Evolutionary conservation across 23 tunicate genomes (phyloP).

Genomic region (Halocynthia aurantium): DNA sequence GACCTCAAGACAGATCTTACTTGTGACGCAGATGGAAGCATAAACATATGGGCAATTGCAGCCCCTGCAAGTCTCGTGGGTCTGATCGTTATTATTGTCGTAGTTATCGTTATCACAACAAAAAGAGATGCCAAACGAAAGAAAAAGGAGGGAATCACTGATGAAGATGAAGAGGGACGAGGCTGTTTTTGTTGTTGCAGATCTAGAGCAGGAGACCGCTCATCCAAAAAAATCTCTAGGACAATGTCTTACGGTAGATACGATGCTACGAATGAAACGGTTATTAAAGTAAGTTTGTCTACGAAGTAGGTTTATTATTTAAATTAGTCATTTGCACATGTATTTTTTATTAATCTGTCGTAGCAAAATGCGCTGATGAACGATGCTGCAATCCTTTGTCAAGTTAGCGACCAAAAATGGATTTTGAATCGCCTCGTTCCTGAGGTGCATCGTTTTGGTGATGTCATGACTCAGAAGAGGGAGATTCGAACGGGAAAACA

Average conservation of each 20-base stretch:
- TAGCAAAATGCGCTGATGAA: constrained; percentile 19
- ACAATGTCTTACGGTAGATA: constrained; percentile 19
- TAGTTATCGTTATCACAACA: constrained; percentile 22
- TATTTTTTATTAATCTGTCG: neutral
- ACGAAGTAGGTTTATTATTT: neutral
- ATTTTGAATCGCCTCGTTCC: constrained; percentile 54
- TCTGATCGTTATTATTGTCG: constrained; percentile 35
- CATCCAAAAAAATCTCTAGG: constrained; percentile 21
- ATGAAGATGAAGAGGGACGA: neutral
- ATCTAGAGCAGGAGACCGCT: neutral
- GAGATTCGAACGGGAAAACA: neutral
- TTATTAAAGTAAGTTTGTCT: constrained; percentile 20
- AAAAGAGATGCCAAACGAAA: constrained; percentile 14
- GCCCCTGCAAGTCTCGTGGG: constrained; percentile 50
- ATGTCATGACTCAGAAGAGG: neutral
- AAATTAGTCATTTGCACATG: neutral
- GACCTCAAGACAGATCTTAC: constrained; percentile 8
- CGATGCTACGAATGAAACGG: constrained; percentile 47
- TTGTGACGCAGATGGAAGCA: constrained; percentile 20
- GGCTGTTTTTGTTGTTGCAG: constrained; percentile 23
- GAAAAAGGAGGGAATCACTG: neutral
- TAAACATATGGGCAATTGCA: constrained; percentile 55
- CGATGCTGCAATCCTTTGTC: constrained; percentile 76
- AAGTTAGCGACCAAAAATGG: constrained; percentile 60
- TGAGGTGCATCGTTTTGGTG: constrained; percentile 35